These are phyloP conservation scores for Melospiza georgiana DNA, from an alignment of 2,113 vertebrate species.

Conservation along the genomic window DNA sequence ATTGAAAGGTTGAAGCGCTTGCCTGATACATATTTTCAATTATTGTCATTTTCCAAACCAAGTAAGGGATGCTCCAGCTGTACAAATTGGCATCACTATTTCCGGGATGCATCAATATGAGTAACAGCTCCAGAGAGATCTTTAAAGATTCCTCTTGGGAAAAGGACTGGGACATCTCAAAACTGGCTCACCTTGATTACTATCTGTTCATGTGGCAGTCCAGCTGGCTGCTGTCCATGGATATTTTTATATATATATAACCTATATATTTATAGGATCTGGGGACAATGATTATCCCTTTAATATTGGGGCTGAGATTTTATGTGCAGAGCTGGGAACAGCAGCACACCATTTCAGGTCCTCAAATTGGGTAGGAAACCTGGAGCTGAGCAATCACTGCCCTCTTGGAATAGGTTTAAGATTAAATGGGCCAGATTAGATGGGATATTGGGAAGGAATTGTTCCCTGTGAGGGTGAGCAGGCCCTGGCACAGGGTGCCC, in stretches of 20 bases:
- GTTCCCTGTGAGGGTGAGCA: rapidly evolving
- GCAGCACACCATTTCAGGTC: neutral
- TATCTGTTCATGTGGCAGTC: neutral
- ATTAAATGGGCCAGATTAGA: neutral
- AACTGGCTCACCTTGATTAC: neutral
- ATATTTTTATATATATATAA: neutral
- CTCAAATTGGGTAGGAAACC: neutral
- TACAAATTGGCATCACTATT: neutral
- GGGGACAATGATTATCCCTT: neutral
- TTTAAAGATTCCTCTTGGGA: neutral
- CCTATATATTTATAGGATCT: neutral
- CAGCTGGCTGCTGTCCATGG: neutral
- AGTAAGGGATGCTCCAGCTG: neutral
- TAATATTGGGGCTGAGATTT: neutral
- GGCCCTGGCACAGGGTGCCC: neutral
- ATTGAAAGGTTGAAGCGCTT: neutral
- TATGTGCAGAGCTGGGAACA: neutral
- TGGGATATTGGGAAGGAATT: neutral
- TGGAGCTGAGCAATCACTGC: neutral
- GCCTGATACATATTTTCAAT: neutral
- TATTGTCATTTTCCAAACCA: neutral
- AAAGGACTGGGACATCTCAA: neutral
- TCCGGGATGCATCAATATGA: neutral
- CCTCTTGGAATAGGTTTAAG: neutral
- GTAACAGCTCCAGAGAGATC: neutral